Base-by-base conservation (phyloP, 1,140 invertebrate species). In the Cephus cinctus region DNA sequence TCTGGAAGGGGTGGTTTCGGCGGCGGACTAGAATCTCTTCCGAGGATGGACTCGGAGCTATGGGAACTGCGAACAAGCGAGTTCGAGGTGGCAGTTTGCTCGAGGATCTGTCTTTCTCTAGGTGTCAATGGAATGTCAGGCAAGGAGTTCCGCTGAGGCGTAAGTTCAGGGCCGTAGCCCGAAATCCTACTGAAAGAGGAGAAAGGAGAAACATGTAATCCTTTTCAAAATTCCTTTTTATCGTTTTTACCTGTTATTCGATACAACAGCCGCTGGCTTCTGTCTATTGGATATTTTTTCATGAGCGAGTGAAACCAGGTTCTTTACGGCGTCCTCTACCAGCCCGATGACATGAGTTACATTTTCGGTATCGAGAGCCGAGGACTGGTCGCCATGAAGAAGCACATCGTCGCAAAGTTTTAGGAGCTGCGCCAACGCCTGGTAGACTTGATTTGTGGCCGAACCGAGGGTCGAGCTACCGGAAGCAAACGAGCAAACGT, bases 331-430 rank as follows among this genome's bases (percentile, higher is more conserved):
- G 35, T 89, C 82, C 57, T 88, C 87, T 1, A 94, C 82, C 40
- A 87, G 79, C 51, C 84, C 82, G 35, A 94, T 86, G 25, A 92
- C 84, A 50, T 89, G 84, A 21, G 82, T 82, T 16, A 94, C 90
- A 70, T 89, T 87, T 48, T 88, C 85, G 20, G 80, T 81, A 61
- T 85, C 80, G 56, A 88, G 63, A 30, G 81, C 78, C 43, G 79
- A 73, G 35, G 80, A 83, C 54, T 86, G 82, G 30, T 86, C 82
- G 20, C 85, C 85, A 55, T 86, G 82, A 3, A 94, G 77, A 54
- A 95, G 75, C 30, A 91, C 88, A 69, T 93, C 88, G 73, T 97
- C 93, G 70, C 93, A 93, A 44, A 95, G 82, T 62, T 89, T 87
- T 51, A 97, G 87, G 43, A 97, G 80, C 69, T 88, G 85, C 8